Evolutionary conservation across 2,888 invertebrate species (phyloP).

Genomic region (Agrotis segetum): DNA sequence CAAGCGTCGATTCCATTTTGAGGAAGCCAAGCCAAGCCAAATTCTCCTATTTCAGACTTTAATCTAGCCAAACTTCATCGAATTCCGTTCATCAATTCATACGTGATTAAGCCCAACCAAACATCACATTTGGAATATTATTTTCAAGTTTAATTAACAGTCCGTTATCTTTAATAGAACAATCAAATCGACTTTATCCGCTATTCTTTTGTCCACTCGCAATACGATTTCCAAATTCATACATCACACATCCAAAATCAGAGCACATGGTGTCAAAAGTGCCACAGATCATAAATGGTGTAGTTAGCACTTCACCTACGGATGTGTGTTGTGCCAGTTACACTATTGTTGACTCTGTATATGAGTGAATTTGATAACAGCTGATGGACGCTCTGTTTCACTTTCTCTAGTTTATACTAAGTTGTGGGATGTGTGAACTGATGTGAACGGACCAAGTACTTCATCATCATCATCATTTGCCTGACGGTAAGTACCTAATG

Average conservation of each 20-base stretch:
- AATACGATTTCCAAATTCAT: constrained; percentile 31
- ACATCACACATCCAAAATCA: constrained; percentile 48
- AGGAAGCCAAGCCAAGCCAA: too few species aligned
- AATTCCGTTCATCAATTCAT: too few species aligned
- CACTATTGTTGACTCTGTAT: constrained; percentile 43
- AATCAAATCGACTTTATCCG: background rate
- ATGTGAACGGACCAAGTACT: background rate
- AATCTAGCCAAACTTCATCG: too few species aligned
- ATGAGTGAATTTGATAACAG: constrained; percentile 24
- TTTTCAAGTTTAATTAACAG: too few species aligned
- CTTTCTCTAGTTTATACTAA: constrained; percentile 30
- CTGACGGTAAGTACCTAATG: too few species aligned
- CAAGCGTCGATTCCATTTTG: too few species aligned
- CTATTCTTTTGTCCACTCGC: background rate
- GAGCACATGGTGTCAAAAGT: constrained; percentile 56
- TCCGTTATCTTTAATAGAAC: background rate
- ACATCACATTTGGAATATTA: too few species aligned
- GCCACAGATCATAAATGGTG: constrained; percentile 40
- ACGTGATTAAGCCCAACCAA: too few species aligned
- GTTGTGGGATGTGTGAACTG: constrained; percentile 24
- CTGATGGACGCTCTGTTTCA: constrained; percentile 44
- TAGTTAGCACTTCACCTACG: constrained; percentile 59
- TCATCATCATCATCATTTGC: too few species aligned
- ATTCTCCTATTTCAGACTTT: too few species aligned
- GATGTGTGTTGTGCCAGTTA: constrained; percentile 29